phyloP scores from a whole-genome alignment of 2,888 invertebrate species.

The Cantharis rufa region DNA sequence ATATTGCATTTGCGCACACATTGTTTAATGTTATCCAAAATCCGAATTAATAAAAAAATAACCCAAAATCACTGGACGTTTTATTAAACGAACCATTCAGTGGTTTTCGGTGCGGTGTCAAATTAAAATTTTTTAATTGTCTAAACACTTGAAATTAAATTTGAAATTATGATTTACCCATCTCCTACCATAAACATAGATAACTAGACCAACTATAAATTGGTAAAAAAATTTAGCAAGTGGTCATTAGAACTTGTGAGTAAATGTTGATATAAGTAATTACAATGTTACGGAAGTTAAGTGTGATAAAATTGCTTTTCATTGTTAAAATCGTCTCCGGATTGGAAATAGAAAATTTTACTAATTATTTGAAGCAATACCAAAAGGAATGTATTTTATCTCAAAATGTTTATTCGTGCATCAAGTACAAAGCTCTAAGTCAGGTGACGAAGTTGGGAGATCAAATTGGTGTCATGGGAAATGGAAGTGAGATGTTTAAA shows the following conservation, averaged over 20 bases:
- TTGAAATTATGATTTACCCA: neutral
- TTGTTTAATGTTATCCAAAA: neutral
- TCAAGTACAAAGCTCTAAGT: neutral
- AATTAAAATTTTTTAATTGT: neutral
- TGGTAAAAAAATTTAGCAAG: neutral
- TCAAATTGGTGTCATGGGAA: neutral
- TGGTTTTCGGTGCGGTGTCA: neutral
- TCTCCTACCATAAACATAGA: neutral
- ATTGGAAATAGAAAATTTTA: neutral
- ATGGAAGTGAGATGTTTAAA: neutral
- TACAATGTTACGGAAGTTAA: neutral
- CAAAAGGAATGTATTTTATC: neutral
- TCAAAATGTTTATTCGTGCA: neutral
- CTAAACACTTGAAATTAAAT: neutral
- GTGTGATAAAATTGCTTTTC: neutral
- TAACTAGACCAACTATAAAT: neutral
- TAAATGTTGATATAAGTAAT: neutral
- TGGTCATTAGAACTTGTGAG: neutral
- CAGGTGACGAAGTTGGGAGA: neutral
- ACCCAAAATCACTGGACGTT: neutral
- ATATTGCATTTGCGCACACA: neutral
- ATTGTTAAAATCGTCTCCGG: neutral
- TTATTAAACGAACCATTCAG: neutral
- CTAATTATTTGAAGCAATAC: neutral
- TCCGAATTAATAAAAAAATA: neutral